phyloP scores from a whole-genome alignment of 2,797 vertebrate genomes.

The Acanthopagrus latus region DNA sequence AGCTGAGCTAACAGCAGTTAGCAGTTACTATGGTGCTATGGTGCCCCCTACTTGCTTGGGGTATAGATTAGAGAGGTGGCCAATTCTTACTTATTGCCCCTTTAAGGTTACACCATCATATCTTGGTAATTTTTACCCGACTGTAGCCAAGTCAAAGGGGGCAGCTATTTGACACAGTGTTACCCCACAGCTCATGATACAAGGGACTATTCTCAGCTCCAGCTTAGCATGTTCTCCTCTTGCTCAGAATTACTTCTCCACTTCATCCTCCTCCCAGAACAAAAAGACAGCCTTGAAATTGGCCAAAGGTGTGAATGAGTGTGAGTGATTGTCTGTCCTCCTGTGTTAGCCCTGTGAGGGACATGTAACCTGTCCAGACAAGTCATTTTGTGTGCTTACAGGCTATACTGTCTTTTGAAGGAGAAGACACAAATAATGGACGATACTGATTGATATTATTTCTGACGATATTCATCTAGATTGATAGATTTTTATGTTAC shows the following conservation, averaged over 20 bases:
- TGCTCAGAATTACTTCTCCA: constrained; percentile 12
- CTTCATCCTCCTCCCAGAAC: constrained; percentile 16
- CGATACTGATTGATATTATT: not conserved
- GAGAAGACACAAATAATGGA: not conserved
- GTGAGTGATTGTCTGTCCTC: constrained; percentile 40
- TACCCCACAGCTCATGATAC: not conserved
- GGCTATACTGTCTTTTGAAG: not conserved
- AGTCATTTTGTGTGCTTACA: constrained; percentile 6
- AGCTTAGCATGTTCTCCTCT: constrained; percentile 18
- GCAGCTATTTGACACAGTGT: not conserved
- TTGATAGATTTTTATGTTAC: not conserved
- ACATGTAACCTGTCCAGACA: constrained; percentile 2
- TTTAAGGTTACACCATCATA: not conserved
- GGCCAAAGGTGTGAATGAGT: constrained; percentile 25
- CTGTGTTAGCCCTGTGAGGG: constrained; percentile 31
- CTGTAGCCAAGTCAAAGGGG: not conserved
- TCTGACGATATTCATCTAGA: not conserved
- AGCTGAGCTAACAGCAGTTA: too few species aligned
- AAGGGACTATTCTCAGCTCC: not conserved
- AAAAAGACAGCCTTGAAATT: constrained; percentile 42
- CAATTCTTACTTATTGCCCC: too few species aligned
- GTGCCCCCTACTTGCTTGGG: too few species aligned
- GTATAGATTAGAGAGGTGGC: too few species aligned
- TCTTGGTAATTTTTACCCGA: not conserved
- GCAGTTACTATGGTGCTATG: too few species aligned